Conservation (phyloP, 2,113 vertebrate genomes). For the Thalassarche chlororhynchos region DNA sequence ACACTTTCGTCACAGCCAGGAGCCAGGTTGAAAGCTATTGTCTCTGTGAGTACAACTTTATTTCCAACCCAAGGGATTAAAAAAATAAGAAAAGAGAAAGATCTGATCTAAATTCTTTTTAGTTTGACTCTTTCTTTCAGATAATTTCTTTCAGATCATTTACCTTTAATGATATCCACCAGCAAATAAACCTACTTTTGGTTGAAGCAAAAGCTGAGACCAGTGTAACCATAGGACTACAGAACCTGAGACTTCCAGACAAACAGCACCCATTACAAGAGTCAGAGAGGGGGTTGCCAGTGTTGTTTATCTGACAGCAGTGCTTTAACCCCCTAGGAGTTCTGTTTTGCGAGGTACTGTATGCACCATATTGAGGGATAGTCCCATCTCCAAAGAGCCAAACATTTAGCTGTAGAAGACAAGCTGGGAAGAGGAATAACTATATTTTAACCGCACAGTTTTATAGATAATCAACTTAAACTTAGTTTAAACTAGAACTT, state of each 20-base stretch:
- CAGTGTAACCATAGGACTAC: not conserved
- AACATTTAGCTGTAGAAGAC: not conserved
- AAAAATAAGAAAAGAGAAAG: not conserved
- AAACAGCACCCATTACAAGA: not conserved
- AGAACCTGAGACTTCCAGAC: not conserved
- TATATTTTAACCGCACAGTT: not conserved
- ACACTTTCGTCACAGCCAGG: not conserved
- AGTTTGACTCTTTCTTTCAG: not conserved
- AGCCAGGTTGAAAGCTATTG: not conserved
- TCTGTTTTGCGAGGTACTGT: not conserved
- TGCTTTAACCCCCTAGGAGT: not conserved
- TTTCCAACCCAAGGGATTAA: not conserved
- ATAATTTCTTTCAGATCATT: not conserved
- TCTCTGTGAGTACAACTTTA: not conserved
- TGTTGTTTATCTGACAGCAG: not conserved
- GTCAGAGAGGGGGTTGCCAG: not conserved
- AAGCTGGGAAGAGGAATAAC: not conserved
- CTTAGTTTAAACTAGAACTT: not conserved
- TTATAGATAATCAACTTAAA: not conserved
- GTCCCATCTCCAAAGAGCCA: not conserved
- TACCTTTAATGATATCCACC: not conserved
- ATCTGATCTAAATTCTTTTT: not conserved
- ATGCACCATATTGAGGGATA: not conserved
- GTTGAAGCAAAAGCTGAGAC: not conserved
- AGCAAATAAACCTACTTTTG: not conserved